A percentile compares a stretch with the other conserved stretches of the same genome.
These are phyloP conservation scores for Phengaris arion DNA, from an alignment of 2,888 invertebrate species.

Conservation along the genomic window DNA sequence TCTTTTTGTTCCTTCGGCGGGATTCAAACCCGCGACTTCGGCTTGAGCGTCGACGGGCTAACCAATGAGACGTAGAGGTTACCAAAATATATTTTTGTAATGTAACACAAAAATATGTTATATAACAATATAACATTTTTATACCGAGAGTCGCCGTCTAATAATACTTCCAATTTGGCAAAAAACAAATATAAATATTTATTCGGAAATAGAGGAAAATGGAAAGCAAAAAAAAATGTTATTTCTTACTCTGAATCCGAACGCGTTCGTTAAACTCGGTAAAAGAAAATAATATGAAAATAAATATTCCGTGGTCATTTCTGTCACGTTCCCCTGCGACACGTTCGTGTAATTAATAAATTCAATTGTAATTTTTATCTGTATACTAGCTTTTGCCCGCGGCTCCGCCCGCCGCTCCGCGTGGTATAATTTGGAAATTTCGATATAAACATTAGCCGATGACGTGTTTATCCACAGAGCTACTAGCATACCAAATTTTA, in stretches of 20 bases:
- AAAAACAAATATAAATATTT: conserved; percentile 15
- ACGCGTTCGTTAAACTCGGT: conserved; percentile 8
- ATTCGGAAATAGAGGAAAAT: conserved; percentile 9
- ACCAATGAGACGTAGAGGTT: no score
- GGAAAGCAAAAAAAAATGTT: conserved; percentile 6
- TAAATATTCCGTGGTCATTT: conserved; percentile 19
- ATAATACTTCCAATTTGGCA: conserved; percentile 17
- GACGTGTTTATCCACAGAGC: no score
- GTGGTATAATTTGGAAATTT: no score
- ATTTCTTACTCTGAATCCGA: conserved; percentile 18
- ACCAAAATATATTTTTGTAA: no score
- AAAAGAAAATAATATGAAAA: conserved; percentile 1
- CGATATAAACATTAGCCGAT: no score
- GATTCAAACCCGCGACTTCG: no score
- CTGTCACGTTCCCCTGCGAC: conserved; percentile 10
- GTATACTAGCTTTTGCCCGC: not conserved
- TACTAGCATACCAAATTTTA: no score
- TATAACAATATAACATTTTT: not conserved
- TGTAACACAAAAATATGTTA: not conserved
- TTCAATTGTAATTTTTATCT: conserved; percentile 16
- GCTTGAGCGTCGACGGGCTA: no score
- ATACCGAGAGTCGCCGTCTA: conserved; percentile 5
- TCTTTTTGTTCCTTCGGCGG: no score
- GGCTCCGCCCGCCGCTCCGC: no score
- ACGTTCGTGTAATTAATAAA: conserved; percentile 21